These are phyloP conservation scores for Campoplex nolae DNA, from an alignment of 2,888 invertebrate species.

Conservation along the genomic window DNA sequence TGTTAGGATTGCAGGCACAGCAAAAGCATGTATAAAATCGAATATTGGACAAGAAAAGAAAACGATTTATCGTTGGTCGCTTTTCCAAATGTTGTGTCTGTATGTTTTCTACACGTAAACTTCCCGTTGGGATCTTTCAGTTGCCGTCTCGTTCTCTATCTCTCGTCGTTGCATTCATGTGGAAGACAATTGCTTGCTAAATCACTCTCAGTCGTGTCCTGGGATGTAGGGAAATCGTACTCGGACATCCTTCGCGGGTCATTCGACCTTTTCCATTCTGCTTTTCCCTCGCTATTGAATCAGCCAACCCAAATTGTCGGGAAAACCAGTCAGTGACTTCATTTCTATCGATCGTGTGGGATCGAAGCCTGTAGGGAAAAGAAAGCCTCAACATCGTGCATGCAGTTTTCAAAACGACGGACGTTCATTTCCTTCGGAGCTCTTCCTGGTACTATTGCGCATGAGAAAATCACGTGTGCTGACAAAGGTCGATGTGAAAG, in stretches of 20 bases:
- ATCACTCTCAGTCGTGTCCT: constrained; percentile 68
- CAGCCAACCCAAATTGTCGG: constrained; percentile 66
- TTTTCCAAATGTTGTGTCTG: background rate
- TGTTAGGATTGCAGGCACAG: constrained; percentile 1
- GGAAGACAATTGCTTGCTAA: constrained; percentile 78
- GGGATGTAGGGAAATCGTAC: constrained; percentile 74
- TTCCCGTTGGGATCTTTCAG: constrained; percentile 39
- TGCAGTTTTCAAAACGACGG: constrained; percentile 50
- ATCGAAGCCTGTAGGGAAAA: constrained; percentile 21
- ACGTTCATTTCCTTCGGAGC: constrained; percentile 42
- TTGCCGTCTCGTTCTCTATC: constrained; percentile 35
- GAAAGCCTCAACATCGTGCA: constrained; percentile 56
- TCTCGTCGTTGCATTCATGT: constrained; percentile 71
- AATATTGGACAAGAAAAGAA: constrained; percentile 58
- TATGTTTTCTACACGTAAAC: constrained; percentile 14
- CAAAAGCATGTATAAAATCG: constrained; percentile 50
- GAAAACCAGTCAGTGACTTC: constrained; percentile 57
- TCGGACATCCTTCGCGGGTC: constrained; percentile 60
- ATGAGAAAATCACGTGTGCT: constrained; percentile 31
- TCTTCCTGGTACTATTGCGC: constrained; percentile 13
- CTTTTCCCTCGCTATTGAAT: constrained; percentile 66
- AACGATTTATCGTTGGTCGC: constrained; percentile 22
- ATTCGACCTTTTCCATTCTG: constrained; percentile 24
- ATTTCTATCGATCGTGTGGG: constrained; percentile 62
- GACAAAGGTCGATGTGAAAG: constrained; percentile 49